Evolutionary conservation across 2,797 vertebrate genomes (phyloP).

Genomic region (Xenentodon cancila): DNA sequence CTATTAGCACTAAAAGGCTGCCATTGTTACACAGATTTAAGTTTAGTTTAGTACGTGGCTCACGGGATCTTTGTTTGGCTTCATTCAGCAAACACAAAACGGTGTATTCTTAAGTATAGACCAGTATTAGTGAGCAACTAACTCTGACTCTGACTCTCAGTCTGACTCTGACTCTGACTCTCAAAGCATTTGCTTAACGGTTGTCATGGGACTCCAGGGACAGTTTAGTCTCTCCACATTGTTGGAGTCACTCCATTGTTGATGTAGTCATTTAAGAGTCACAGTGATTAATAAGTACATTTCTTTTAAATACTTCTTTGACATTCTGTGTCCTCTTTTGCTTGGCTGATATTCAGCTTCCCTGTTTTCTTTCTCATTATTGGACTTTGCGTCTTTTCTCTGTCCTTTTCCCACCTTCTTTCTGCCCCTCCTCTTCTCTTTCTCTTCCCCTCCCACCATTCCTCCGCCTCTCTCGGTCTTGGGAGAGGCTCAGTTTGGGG

Average conservation of each 20-base stretch:
- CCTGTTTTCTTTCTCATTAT: slow-evolving; percentile 9
- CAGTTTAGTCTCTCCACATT: background rate
- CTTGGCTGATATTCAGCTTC: slow-evolving; percentile 23
- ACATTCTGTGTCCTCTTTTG: slow-evolving; percentile 36
- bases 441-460: background rate
- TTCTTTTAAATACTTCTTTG: slow-evolving; percentile 13
- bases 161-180: too few relatives aligned
- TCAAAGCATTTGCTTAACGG: too few relatives aligned
- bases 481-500: slow-evolving; percentile 58
- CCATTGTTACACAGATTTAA: too few relatives aligned
- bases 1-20: too few relatives aligned
- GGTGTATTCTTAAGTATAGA: too few relatives aligned
- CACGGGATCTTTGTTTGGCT: too few relatives aligned
- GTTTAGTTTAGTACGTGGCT: too few relatives aligned
- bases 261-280: background rate
- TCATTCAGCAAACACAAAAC: too few relatives aligned
- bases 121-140: too few relatives aligned
- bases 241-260: background rate
- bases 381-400: too few relatives aligned
- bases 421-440: too few relatives aligned
- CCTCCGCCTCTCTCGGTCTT: slow-evolving; percentile 20
- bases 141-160: too few relatives aligned
- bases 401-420: slow-evolving; percentile 19
- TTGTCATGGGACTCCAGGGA: background rate
- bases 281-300: background rate